Evolutionary conservation across 2,797 vertebrate species (phyloP).

Genomic region (Rousettus madagascariensis): DNA sequence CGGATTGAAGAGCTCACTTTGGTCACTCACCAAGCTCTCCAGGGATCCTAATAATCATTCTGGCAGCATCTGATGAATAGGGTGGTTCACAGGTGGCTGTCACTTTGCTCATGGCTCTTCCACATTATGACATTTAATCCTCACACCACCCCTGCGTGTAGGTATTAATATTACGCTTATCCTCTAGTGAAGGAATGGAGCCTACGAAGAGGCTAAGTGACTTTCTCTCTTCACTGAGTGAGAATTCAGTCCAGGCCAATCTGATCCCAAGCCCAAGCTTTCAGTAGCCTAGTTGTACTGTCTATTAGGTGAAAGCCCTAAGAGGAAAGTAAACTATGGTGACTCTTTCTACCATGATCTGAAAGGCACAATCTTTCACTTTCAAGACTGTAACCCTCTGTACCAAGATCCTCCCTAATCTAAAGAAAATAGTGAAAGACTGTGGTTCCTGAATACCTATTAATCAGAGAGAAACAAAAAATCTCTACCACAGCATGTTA

Average conservation of each 20-base stretch:
- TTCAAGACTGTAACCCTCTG: background rate
- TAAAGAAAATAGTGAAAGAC: conserved; percentile 62
- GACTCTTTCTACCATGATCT: background rate
- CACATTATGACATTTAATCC: background rate
- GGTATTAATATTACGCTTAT: background rate
- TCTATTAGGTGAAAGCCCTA: background rate
- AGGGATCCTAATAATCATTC: background rate
- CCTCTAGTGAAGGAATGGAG: background rate
- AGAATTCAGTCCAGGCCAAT: background rate
- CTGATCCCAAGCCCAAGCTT: background rate
- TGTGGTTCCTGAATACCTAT: conserved; percentile 66
- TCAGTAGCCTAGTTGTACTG: background rate
- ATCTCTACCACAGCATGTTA: conserved; percentile 20
- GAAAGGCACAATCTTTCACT: background rate
- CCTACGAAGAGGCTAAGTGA: background rate
- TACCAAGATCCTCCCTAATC: background rate
- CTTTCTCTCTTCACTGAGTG: background rate
- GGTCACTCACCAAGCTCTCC: background rate
- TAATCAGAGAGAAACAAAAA: conserved; percentile 73
- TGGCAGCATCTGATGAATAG: background rate
- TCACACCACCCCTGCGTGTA: background rate
- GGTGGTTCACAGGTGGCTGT: background rate
- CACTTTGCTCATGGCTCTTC: background rate
- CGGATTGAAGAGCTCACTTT: background rate
- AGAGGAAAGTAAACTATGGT: background rate